Base-by-base conservation (phyloP, 2,888 invertebrate species). In the Drosophila eohydei region DNA sequence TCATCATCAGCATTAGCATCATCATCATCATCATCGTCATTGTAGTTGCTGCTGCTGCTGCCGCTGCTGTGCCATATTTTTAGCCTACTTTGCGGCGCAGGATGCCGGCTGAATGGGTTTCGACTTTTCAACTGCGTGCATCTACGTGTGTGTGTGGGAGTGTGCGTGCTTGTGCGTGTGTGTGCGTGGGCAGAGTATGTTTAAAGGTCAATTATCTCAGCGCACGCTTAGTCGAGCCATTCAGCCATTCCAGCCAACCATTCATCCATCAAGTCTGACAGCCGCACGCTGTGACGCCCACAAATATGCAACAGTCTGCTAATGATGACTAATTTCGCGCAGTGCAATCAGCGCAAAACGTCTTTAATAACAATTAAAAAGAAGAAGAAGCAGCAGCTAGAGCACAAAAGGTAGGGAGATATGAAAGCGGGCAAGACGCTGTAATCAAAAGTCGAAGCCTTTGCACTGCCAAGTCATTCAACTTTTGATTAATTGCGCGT, bases 401-500 rank as follows among this genome's bases (percentile, higher is more conserved):
- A 11, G 34, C 11, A 5, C 11, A 21, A 4, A 34, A 11, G 36
- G 51, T 12, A 26, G 28, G 32, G 9, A 38, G 41, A 43, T 32
- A 6, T 34, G 32, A 26, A 54, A 34, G 30, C 46, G 30, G 28
- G 6, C 55, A 38, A 40, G 44, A 30, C 32, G 60, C 61, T 67
- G 73, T 55, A 73, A 70, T 69, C 77, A 73, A 48, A 60, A 62
- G 58, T 51, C 40, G 52, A 62, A 66, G 72, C 36, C 41, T 52
- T 59, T 41, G 56, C 66, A 55, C 32, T 43, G 48, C 52, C 62
- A 59, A 68, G 78, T 83, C 83, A 71, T 88, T 86, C 81, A 86
- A 85, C 85, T 81, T 85, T 83, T 86, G 88, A 86, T 86, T 86
- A 88, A 86, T 86, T 77, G 77, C 88, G 61, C 71, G 62, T 74